Conservation (phyloP, 2,888 invertebrate species). For the Trilocha varians region DNA sequence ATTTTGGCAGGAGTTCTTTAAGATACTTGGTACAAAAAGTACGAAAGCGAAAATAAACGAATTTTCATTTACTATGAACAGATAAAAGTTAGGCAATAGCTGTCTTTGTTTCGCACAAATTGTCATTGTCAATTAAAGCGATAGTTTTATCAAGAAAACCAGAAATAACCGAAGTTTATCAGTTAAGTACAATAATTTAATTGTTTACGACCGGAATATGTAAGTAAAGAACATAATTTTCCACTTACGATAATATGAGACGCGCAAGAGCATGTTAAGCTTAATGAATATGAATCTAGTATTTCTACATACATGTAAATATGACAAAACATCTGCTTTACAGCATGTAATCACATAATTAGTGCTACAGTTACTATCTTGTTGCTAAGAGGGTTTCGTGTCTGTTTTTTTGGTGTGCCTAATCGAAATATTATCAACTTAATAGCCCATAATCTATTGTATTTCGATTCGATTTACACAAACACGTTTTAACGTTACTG, state of each 20-base stretch:
- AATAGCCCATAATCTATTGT: constrained; percentile 1
- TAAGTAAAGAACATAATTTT: no score
- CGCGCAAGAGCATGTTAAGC: no score
- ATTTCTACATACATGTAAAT: no score
- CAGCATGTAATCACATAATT: not conserved
- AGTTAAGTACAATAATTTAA: no score
- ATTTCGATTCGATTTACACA: not conserved
- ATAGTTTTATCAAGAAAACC: not conserved
- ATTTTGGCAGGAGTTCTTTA: no score
- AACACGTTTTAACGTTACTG: not conserved
- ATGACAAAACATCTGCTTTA: not conserved
- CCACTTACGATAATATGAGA: no score
- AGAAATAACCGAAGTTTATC: not conserved
- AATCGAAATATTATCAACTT: not conserved
- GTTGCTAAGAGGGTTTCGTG: constrained; percentile 9
- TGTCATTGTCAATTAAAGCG: not conserved
- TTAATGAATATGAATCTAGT: no score
- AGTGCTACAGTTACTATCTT: constrained; percentile 12
- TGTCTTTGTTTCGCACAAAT: not conserved
- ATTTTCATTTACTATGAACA: no score
- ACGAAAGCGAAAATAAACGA: no score
- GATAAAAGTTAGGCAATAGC: not conserved
- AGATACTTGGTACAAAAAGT: no score
- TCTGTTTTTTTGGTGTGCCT: constrained; percentile 5
- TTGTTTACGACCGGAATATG: no score